Percentiles rank a stretch among this genome's conserved stretches.
phyloP scores from a whole-genome alignment of 2,888 invertebrate genomes.

The Campoletis raptor region DNA sequence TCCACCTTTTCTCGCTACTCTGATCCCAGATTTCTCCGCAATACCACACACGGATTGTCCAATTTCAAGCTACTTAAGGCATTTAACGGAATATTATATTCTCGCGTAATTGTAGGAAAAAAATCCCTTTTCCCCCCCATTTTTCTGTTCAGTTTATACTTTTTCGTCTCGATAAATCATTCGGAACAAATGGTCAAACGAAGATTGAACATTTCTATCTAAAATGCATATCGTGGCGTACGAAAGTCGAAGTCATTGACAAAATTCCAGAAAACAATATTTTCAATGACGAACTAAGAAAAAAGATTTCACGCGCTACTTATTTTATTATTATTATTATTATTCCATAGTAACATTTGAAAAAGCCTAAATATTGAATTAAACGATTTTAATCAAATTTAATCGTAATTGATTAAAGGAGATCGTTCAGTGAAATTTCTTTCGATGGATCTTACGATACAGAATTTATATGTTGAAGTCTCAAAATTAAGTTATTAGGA shows the following conservation, averaged over 20 bases:
- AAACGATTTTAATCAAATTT: background rate
- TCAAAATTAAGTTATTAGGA: conserved; percentile 10
- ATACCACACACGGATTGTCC: conserved; percentile 72
- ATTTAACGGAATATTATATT: conserved; percentile 67
- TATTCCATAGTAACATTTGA: too few species aligned
- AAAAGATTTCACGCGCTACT: background rate
- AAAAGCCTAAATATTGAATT: too few species aligned
- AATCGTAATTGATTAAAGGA: background rate
- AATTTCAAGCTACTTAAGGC: conserved; percentile 83
- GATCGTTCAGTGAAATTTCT: background rate
- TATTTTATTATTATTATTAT: background rate
- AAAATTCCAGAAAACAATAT: background rate
- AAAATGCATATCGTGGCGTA: conserved; percentile 12
- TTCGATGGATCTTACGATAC: background rate
- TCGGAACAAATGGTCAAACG: conserved; percentile 6
- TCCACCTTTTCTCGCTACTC: conserved; percentile 55
- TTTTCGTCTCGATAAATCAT: background rate
- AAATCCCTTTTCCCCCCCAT: background rate
- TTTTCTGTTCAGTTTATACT: background rate
- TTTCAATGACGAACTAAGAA: background rate
- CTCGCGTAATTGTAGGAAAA: conserved; percentile 48
- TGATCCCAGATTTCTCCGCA: conserved; percentile 38
- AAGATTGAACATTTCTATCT: conserved; percentile 7
- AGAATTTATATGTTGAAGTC: background rate
- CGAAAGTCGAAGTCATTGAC: background rate